A percentile compares a stretch with the other conserved stretches of the same genome.
Conservation (phyloP, 2,113 vertebrate genomes). For the Nesogale talazaci region DNA sequence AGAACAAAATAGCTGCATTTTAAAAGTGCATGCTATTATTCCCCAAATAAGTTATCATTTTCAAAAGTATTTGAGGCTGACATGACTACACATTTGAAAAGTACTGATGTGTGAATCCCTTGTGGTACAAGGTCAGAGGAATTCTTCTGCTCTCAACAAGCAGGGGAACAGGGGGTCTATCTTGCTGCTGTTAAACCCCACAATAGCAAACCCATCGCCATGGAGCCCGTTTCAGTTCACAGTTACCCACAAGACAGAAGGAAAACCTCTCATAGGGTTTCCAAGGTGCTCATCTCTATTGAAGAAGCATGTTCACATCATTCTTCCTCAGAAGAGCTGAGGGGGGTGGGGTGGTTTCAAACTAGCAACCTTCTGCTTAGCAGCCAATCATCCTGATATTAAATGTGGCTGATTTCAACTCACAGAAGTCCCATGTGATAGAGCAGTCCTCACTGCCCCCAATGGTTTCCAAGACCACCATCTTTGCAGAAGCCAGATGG, state of each 20-base stretch:
- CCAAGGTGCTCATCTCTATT: neutral
- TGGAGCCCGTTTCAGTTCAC: neutral
- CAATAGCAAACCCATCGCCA: neutral
- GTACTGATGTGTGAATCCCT: constrained; percentile 36
- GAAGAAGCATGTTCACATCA: neutral
- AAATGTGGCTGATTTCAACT: neutral
- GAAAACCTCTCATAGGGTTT: neutral
- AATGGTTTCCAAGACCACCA: neutral
- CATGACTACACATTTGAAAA: constrained; percentile 35
- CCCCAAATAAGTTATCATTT: constrained; percentile 64
- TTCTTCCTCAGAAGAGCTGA: neutral
- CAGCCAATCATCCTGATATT: neutral
- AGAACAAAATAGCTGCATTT: constrained; percentile 51
- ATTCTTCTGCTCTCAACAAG: neutral
- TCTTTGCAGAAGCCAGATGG: neutral
- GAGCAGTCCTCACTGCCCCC: neutral
- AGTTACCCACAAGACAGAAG: neutral
- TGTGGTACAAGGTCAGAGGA: neutral
- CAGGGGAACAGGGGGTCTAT: neutral
- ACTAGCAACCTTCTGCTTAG: neutral
- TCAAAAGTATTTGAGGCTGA: constrained; percentile 44
- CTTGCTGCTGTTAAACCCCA: neutral
- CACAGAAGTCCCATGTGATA: neutral
- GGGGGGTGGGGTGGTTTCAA: no score
- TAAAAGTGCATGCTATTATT: constrained; percentile 58